Evolutionary conservation across 2,113 vertebrate genomes (phyloP), one percentile per base, ranked within the genome.

Genomic region (Dicerorhinus sumatrensis): DNA sequence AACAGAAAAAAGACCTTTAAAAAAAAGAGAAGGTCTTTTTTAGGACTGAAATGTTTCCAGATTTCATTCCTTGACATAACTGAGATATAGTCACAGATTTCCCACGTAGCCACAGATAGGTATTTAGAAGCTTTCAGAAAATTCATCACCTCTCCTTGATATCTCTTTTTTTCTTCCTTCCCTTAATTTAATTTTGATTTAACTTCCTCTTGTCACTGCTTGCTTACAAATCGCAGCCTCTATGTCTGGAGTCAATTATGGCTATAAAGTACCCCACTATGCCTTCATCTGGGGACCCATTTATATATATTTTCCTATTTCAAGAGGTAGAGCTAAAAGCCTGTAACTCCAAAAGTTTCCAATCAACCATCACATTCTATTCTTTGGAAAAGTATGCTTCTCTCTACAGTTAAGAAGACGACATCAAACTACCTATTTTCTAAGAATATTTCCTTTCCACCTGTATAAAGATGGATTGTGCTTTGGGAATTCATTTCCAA

Each of bases 201-300:
- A 79, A 97, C 96, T 98, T 97, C 97, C 96, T 96, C 96, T 97
- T 97, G 96, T 98, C 97, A 97, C 92, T 96, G 95, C 95, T 94
- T 96, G 97, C 96, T 97, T 97, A 97, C 96, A 98, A 97, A 96
- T 97, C 86, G 56, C 2, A 11, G 95, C 65, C 94, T 92, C 81
- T 51, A 14, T 70, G 84, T 97, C 98, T 98, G 97, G 97, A 98
- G 97, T 77, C 98, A 97, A 97, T 98, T 95, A 98, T 80, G 82
- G 70, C 62, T 69, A 77, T 82, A 89, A 94, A 90, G 94, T 69
- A 69, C 65, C 93, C 84, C 48, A 69, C 69, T 70, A 79, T 8
- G 39, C 95, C 96, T 93, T 97, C 96, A 96, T 93, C 92, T 96
- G 90, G 93, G 96, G 97, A 95, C 89, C 76, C 96, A 94, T 97